Conservation (phyloP, 1,140 invertebrate species). For the Sipha flava region DNA sequence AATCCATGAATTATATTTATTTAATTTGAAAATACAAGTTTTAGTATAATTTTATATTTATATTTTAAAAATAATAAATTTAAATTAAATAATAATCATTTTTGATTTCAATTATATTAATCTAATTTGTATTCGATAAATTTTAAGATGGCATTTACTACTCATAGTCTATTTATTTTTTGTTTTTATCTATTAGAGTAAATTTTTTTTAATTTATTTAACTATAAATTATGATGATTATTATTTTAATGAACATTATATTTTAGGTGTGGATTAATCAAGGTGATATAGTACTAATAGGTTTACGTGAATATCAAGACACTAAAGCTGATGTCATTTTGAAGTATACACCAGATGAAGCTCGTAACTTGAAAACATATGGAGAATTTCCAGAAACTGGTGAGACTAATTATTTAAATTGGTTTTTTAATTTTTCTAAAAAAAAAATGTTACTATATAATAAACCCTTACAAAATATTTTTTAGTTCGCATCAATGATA, state of each 20-base stretch:
- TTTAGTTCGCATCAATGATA: slow-evolving; percentile 83
- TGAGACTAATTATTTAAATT: not conserved
- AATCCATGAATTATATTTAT: too few relatives aligned
- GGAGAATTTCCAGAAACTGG: slow-evolving; percentile 94
- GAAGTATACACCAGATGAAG: slow-evolving; percentile 98
- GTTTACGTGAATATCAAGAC: slow-evolving; percentile 95
- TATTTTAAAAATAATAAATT: too few relatives aligned
- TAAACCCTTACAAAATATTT: not conserved
- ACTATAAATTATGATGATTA: too few relatives aligned
- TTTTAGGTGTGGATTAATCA: slow-evolving; percentile 90
- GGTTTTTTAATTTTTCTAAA: not conserved
- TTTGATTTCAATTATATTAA: too few relatives aligned
- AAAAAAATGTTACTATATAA: too few relatives aligned
- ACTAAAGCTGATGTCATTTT: slow-evolving; percentile 99
- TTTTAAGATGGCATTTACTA: too few relatives aligned
- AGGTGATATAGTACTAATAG: slow-evolving; percentile 95
- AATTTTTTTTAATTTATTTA: too few relatives aligned
- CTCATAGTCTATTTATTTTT: too few relatives aligned
- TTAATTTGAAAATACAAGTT: not conserved
- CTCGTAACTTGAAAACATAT: slow-evolving; percentile 96
- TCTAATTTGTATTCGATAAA: not conserved
- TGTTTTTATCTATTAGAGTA: too few relatives aligned
- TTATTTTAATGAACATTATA: too few relatives aligned
- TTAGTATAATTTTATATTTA: too few relatives aligned
- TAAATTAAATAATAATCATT: too few relatives aligned